A percentile compares a stretch with the other conserved stretches of the same genome.
phyloP scores from a whole-genome alignment of 2,113 vertebrate species.

The Cinclus cinclus region DNA sequence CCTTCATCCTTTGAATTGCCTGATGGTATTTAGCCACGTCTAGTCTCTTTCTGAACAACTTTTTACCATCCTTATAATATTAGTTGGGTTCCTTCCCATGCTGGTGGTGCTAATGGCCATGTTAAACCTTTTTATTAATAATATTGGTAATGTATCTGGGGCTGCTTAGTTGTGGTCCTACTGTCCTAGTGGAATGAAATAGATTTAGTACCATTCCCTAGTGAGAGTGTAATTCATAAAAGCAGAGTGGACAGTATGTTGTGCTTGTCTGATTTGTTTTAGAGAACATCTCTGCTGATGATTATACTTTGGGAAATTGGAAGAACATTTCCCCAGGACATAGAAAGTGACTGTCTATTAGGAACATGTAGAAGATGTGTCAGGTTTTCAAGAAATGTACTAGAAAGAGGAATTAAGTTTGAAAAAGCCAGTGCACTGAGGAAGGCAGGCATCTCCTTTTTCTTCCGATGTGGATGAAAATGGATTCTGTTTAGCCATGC shows the following conservation, averaged over 20 bases:
- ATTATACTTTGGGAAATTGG: conserved; percentile 26
- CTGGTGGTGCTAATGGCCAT: not conserved
- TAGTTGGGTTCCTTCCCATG: not conserved
- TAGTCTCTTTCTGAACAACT: not conserved
- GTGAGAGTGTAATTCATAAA: not conserved
- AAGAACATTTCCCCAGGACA: not conserved
- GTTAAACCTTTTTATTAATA: conserved; percentile 20
- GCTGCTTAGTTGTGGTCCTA: not conserved
- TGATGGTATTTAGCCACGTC: not conserved
- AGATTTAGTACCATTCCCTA: not conserved
- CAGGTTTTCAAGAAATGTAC: conserved; percentile 7
- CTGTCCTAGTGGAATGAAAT: not conserved
- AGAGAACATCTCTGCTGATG: conserved; percentile 32
- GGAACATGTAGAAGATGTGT: not conserved
- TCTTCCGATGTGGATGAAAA: not conserved
- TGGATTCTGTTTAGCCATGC: not conserved
- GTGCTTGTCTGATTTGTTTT: conserved; percentile 7
- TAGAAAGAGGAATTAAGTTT: not conserved
- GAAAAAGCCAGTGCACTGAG: not conserved
- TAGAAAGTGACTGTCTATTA: conserved; percentile 31
- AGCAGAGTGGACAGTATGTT: not conserved
- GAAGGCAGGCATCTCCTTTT: not conserved
- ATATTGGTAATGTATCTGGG: not conserved
- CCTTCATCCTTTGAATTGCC: not conserved
- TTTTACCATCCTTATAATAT: not conserved